Base-by-base conservation (phyloP, 1,140 invertebrate species). In the Lucilia sericata region DNA sequence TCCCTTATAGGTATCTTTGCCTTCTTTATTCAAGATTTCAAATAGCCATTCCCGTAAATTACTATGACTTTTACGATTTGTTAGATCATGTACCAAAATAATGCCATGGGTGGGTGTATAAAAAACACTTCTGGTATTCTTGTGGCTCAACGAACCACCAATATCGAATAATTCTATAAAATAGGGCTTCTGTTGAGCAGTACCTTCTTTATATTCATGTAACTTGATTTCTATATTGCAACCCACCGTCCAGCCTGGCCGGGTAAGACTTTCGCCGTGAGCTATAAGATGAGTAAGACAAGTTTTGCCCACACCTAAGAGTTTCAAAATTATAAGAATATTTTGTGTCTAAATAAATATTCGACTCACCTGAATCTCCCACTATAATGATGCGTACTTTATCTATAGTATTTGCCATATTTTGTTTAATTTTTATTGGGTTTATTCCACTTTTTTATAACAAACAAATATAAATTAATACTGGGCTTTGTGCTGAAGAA, bases 131-230 rank as follows among this genome's bases (percentile, higher is more conserved):
- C 98, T 93, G 17, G 97, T 96, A 91, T 98, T 98, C 89, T 95
- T 94, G 91, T 99, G 98, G 88, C 94, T 96, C 86, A 96, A 95
- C 86, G 97, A 98, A 17, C 98, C 98, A 19, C 98, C 98, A 84
- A 99, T 94, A 91, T 99, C 98, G 95, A 98, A 99, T 30, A 99
- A 92, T 92, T 99, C 98, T 65, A 99, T 93, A 92, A 99, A 99
- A 92, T 96, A 99, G 34, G 96, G 96, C 86, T 96, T 96, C 89
- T 99, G 97, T 81, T 94, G 94, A 14, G 96, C 95, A 0, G 97
- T 99, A 14, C 98, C 98, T 93, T 98, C 97, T 91, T 97, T 98
- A 88, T 96, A 99, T 91, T 98, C 96, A 89, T 99, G 98, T 30
- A 99, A 92, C 93, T 98, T 98, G 0, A 99, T 97, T 92, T 99